Evolutionary conservation across 2,113 vertebrate genomes (phyloP).

Genomic region (Tiliqua scincoides): DNA sequence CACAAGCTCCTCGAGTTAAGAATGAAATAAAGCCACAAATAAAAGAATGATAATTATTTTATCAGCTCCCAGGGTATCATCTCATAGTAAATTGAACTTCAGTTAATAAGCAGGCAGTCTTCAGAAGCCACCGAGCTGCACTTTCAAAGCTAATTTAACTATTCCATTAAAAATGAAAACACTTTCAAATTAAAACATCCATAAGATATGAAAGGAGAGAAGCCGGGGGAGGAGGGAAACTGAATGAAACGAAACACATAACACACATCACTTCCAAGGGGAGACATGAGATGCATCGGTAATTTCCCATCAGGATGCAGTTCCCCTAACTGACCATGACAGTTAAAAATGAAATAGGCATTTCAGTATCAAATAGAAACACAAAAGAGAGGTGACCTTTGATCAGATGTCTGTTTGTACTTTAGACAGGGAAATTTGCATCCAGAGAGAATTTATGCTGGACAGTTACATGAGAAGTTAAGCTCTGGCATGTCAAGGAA

Average conservation of each 20-base stretch:
- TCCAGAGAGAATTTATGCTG: constrained; percentile 77
- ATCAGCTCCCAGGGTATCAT: constrained; percentile 61
- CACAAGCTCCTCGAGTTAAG: constrained; percentile 34
- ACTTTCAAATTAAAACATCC: constrained; percentile 73
- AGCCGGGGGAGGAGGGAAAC: neutral
- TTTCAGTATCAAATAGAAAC: constrained; percentile 90
- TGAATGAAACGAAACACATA: constrained; percentile 13
- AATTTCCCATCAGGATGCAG: constrained; percentile 72
- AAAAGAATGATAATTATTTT: constrained; percentile 54
- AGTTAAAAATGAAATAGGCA: constrained; percentile 90
- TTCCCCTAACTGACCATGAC: constrained; percentile 80
- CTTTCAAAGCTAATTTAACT: constrained; percentile 72
- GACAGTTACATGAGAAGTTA: constrained; percentile 77
- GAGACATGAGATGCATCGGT: constrained; percentile 64
- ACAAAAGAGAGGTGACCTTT: constrained; percentile 92
- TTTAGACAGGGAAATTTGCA: constrained; percentile 93
- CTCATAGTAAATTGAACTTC: constrained; percentile 66
- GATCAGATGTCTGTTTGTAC: constrained; percentile 89
- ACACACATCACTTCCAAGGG: constrained; percentile 29
- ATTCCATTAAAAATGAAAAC: constrained; percentile 76
- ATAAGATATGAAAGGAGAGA: constrained; percentile 60
- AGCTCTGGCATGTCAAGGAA: constrained; percentile 81
- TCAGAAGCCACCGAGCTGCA: constrained; percentile 53
- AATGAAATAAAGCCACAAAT: constrained; percentile 49
- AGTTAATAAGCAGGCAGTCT: constrained; percentile 70